Conservation (phyloP, 2,888 invertebrate genomes). For the Leptinotarsa juncta region DNA sequence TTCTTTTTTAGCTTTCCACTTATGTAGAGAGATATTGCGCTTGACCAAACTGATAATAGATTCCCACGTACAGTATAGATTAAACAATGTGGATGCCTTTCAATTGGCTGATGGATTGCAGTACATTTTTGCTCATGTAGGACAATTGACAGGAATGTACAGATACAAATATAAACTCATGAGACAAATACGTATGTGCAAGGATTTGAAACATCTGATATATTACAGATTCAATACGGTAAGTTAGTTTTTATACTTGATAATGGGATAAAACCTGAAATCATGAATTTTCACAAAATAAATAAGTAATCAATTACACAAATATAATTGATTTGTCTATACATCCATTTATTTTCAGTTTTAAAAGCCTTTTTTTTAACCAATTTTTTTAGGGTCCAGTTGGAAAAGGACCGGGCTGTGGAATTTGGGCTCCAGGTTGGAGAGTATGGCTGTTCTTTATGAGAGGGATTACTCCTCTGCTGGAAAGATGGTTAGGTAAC, state of each 20-base stretch:
- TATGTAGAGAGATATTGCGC: conserved; percentile 98
- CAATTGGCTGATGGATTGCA: conserved; percentile 98
- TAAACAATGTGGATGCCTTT: conserved; percentile 99
- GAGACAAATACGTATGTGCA: conserved; percentile 99
- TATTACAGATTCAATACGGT: conserved; percentile 99
- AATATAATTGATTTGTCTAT: no score
- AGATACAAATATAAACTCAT: conserved; percentile 98
- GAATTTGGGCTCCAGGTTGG: conserved; percentile 99
- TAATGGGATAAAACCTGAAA: no score
- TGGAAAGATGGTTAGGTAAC: conserved; percentile 99
- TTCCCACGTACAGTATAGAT: conserved; percentile 98
- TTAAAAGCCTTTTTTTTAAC: conserved; percentile 45
- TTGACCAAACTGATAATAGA: conserved; percentile 98
- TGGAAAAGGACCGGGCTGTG: conserved; percentile 98
- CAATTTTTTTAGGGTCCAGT: conserved; percentile 83
- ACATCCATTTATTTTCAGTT: background rate
- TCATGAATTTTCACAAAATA: background rate
- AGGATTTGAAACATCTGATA: conserved; percentile 98
- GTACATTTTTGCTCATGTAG: conserved; percentile 99
- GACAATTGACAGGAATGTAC: conserved; percentile 99
- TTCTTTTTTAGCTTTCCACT: conserved; percentile 86
- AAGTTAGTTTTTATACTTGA: conserved; percentile 59
- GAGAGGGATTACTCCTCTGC: conserved; percentile 96
- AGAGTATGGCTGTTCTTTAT: conserved; percentile 99
- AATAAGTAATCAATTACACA: no score